phyloP scores from a whole-genome alignment of 2,888 invertebrate species.

The Hypomecis atomaria region DNA sequence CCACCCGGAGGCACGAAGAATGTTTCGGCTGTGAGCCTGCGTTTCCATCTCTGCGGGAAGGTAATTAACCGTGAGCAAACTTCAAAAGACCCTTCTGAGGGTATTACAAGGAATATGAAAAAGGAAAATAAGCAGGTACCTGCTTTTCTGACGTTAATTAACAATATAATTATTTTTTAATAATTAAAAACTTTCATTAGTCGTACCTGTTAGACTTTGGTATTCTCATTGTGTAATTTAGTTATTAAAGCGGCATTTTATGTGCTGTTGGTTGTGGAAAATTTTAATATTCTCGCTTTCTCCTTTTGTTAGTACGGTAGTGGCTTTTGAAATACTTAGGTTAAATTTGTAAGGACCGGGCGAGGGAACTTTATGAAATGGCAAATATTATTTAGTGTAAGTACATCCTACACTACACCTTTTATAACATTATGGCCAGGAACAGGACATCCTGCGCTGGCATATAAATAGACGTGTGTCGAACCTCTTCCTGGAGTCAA shows the following conservation, averaged over 20 bases:
- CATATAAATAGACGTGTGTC: too few species aligned
- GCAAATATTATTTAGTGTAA: too few species aligned
- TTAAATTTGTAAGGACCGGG: too few species aligned
- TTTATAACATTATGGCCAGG: too few species aligned
- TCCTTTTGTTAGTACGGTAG: neutral
- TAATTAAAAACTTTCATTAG: conserved; percentile 34
- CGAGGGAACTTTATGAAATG: neutral
- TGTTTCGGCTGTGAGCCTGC: conserved; percentile 52
- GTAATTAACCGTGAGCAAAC: conserved; percentile 67
- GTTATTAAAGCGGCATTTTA: neutral
- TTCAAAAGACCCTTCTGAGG: conserved; percentile 59
- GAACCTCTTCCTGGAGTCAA: too few species aligned
- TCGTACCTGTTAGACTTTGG: neutral
- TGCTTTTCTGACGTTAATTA: conserved; percentile 41
- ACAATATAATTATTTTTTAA: conserved; percentile 37
- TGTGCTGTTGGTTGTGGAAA: neutral
- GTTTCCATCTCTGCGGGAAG: conserved; percentile 55
- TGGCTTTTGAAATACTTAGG: too few species aligned
- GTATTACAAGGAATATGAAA: conserved; percentile 55
- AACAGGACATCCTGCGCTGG: too few species aligned
- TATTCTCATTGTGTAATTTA: conserved; percentile 5
- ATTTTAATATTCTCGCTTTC: neutral
- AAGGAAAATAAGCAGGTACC: conserved; percentile 46
- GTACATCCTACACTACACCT: too few species aligned
- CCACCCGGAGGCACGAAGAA: conserved; percentile 58